phyloP scores from a whole-genome alignment of 2,113 vertebrate genomes.

The Megaceryle torquata region DNA sequence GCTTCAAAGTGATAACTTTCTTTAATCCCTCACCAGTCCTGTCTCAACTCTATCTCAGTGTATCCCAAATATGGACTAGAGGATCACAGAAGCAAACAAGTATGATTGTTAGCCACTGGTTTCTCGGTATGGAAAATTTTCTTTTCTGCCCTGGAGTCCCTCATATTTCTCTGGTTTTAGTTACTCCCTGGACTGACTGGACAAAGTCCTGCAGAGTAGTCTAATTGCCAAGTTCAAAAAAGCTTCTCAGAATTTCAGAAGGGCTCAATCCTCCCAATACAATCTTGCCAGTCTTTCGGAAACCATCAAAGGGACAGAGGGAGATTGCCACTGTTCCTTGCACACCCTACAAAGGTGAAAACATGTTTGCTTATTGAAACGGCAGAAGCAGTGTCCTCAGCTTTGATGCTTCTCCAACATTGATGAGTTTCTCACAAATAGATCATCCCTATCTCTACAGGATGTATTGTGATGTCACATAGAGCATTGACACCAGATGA shows the following conservation, averaged over 20 bases:
- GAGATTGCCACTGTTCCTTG: background rate
- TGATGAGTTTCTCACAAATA: background rate
- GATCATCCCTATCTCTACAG: background rate
- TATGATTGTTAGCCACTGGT: background rate
- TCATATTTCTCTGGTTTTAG: background rate
- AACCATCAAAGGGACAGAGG: background rate
- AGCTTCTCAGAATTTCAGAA: background rate
- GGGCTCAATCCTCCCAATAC: background rate
- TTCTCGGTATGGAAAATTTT: background rate
- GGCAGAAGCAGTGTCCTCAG: background rate
- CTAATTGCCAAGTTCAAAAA: background rate
- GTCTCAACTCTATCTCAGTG: background rate
- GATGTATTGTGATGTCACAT: background rate
- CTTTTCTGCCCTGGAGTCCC: background rate
- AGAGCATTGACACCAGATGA: accelerated
- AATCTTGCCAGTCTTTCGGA: background rate
- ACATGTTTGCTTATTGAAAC: background rate
- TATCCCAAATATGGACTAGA: background rate
- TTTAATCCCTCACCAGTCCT: background rate
- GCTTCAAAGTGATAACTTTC: background rate
- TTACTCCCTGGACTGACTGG: background rate
- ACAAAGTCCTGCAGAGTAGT: background rate
- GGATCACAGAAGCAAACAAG: background rate
- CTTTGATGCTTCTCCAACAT: background rate
- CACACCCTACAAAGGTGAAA: background rate